A percentile compares a stretch with the other conserved stretches of the same genome.
These are phyloP conservation scores for Solenopsis fugax DNA, from an alignment of 1,140 invertebrate species.

Conservation along the genomic window DNA sequence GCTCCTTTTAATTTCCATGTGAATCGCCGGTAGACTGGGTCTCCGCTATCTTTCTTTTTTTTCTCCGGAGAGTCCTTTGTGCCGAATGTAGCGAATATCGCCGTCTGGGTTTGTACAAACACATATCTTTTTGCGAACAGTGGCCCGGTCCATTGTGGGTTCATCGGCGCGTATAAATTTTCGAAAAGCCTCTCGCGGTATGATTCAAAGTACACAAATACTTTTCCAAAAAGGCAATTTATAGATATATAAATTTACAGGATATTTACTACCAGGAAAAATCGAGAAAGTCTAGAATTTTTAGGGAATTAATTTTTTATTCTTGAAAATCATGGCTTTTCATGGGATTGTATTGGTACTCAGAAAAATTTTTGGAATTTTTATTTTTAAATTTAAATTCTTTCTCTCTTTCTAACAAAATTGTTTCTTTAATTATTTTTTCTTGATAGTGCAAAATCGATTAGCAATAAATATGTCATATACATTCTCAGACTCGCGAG, in stretches of 20 bases:
- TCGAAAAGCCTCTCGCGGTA: background rate
- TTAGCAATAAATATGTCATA: too few relatives aligned
- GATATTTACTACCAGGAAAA: too few relatives aligned
- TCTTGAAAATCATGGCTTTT: too few relatives aligned
- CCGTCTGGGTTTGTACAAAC: conserved; percentile 45
- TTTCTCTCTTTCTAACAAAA: too few relatives aligned
- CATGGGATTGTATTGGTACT: too few relatives aligned
- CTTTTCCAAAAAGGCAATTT: background rate
- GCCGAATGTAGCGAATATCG: background rate
- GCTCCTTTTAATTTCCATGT: conserved; percentile 61
- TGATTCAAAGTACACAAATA: background rate
- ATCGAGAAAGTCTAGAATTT: too few relatives aligned
- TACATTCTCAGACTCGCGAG: too few relatives aligned
- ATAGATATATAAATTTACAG: background rate
- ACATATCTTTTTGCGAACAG: background rate
- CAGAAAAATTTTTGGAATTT: too few relatives aligned
- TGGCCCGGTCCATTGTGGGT: background rate
- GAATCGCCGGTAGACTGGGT: conserved; percentile 58
- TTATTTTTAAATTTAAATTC: too few relatives aligned
- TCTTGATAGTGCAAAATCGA: too few relatives aligned
- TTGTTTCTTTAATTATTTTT: too few relatives aligned
- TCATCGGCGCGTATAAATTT: conserved; percentile 25
- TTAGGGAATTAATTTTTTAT: too few relatives aligned
- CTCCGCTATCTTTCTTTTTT: conserved; percentile 12
- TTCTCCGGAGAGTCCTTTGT: background rate